Evolutionary conservation across 2,113 vertebrate genomes (phyloP), one percentile per base, ranked within the genome.

Genomic region (Orthonyx spaldingii): DNA sequence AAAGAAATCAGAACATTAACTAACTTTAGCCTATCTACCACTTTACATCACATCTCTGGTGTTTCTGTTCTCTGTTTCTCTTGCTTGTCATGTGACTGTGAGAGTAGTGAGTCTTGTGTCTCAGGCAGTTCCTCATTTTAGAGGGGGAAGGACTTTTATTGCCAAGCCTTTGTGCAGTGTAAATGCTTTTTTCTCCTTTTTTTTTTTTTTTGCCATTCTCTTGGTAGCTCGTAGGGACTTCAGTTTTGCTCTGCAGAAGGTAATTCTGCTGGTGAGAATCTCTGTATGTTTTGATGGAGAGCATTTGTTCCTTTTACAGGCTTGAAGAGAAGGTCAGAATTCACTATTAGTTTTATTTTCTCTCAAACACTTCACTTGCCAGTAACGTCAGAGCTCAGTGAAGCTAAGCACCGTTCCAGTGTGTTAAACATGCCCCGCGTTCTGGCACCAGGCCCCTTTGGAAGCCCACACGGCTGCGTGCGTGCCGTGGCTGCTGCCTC

Each of bases 401-500:
- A 79, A 76, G n/a, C 41, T 13, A 13, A 82, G 57, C 57, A 49
- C 28, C 41, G 3, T 4, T 21, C 3, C 2, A 1, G 13, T 3
- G 28, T 0, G 3, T 39, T 37, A 19, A 66, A 66, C 8, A 13
- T 6, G 12, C 42, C 60, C 55, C 24, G 24, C 22, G 14, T 21
- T 35, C 14, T 16, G 35, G 42, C 6, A 14, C 57, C 37, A 41
- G 71, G 32, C 12, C 59, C 74, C 53, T 69, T 52, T 7, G 70
- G 50, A 30, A 78, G 8, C n/a, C 63, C 26, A 9, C 63, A 19
- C 3, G 27, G n/a, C 69, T 44, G 23, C 1, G 2, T 5, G 59
- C 8, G 26, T 53, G 47, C 0, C 1, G 0, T 3, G 39, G 27
- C 39, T 0, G n/a, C n/a, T 1, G 1, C 32, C 46, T 24, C 28